phyloP scores from a whole-genome alignment of 1,140 invertebrate genomes.

The Laupala kohalensis region DNA sequence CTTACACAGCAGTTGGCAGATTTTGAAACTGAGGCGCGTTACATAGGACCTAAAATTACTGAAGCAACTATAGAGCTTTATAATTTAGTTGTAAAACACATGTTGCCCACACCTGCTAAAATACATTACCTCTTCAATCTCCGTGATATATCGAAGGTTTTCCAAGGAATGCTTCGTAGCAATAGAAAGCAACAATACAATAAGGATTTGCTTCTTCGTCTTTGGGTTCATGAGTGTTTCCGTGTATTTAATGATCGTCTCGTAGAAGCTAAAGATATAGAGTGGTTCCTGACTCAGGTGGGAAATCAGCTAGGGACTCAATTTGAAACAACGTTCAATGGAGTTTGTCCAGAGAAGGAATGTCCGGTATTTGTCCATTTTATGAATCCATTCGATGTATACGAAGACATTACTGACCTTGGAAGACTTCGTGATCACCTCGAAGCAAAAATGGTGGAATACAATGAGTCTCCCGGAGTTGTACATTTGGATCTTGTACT shows the following conservation, averaged over 20 bases:
- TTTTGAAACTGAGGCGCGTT: slow-evolving; percentile 65
- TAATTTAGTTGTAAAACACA: slow-evolving; percentile 47
- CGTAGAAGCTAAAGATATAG: slow-evolving; percentile 58
- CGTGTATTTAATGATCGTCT: slow-evolving; percentile 71
- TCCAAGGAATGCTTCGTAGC: slow-evolving; percentile 60
- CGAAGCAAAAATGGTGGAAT: slow-evolving; percentile 55
- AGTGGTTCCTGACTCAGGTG: slow-evolving; percentile 57
- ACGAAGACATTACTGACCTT: slow-evolving; percentile 60
- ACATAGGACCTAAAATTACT: slow-evolving; percentile 44
- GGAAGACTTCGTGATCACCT: slow-evolving; percentile 46
- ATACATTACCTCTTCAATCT: slow-evolving; percentile 83
- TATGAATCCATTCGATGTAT: slow-evolving; percentile 55
- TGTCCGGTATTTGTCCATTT: slow-evolving; percentile 65
- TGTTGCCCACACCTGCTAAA: slow-evolving; percentile 73
- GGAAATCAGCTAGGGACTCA: slow-evolving; percentile 55
- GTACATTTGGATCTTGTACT: slow-evolving; percentile 66
- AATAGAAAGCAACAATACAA: slow-evolving; percentile 61
- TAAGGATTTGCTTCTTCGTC: slow-evolving; percentile 46
- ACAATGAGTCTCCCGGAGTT: slow-evolving; percentile 60
- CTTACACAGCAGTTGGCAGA: slow-evolving; percentile 60
- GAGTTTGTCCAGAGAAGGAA: slow-evolving; percentile 60
- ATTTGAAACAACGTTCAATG: slow-evolving; percentile 65
- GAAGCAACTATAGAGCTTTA: slow-evolving; percentile 62
- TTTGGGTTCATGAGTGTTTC: slow-evolving; percentile 76
- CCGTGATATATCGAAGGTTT: slow-evolving; percentile 68